Evolutionary conservation across 35 echinoderm and acorn worm species (phyloP).

Genomic region (Apostichopus californicus): DNA sequence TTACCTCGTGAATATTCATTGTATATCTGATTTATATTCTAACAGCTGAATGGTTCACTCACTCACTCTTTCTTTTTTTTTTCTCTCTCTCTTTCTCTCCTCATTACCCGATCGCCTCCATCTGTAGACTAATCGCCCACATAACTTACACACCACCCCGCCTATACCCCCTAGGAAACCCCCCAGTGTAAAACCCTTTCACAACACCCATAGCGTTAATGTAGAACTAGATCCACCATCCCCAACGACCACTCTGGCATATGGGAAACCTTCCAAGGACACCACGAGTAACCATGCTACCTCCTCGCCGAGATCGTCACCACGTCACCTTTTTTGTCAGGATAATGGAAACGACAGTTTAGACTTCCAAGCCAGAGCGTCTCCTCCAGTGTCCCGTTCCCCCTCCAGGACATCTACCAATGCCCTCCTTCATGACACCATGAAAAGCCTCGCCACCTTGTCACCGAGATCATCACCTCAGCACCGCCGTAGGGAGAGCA

Average conservation of each 20-base stretch:
- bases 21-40: conserved; percentile 12
- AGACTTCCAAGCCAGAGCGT: not conserved
- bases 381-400: not conserved
- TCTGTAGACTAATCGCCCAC: conserved; percentile 48
- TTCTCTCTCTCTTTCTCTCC: conserved; percentile 39
- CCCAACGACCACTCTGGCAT: not conserved
- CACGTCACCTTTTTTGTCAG: not conserved
- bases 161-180: conserved; percentile 31
- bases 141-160: conserved; percentile 33
- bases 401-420: not conserved
- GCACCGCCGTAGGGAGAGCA: not conserved
- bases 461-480: conserved; percentile 9
- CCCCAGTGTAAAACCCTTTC: not conserved
- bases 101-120: conserved; percentile 3
- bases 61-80: conserved; percentile 38
- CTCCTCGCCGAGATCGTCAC: not conserved
- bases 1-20: conserved; percentile 10
- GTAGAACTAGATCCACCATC: not conserved
- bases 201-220: not conserved
- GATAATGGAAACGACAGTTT: not conserved
- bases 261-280: not conserved
- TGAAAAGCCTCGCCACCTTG: conserved; percentile 7
- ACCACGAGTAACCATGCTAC: not conserved
- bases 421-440: not conserved
- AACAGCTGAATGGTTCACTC: conserved; percentile 40